Conservation (phyloP, 2,888 invertebrate species). For the Netelia virgata region DNA sequence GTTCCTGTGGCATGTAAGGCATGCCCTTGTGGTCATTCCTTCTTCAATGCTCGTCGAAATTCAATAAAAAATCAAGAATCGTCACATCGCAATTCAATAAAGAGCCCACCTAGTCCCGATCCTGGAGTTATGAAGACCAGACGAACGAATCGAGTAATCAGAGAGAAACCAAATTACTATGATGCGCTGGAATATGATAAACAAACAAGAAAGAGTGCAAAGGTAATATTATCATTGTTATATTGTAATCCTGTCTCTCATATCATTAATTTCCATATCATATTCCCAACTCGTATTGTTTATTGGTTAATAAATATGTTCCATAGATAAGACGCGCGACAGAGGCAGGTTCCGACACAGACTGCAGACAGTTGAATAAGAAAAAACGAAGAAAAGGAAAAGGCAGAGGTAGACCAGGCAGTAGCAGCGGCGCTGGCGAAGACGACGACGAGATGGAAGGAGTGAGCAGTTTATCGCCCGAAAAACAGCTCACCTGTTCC, state of each 20-base stretch:
- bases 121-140: constrained; percentile 85
- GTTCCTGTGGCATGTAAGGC: constrained; percentile 94
- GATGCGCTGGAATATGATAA: constrained; percentile 93
- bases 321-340: constrained; percentile 80
- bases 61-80: constrained; percentile 80
- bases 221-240: constrained; percentile 69
- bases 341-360: constrained; percentile 82
- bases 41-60: constrained; percentile 89
- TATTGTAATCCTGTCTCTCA: no score
- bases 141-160: constrained; percentile 90
- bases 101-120: constrained; percentile 84
- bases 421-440: constrained; percentile 85
- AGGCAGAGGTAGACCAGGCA: constrained; percentile 81
- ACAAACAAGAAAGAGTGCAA: constrained; percentile 88
- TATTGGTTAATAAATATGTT: constrained; percentile 15
- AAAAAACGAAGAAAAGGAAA: constrained; percentile 83
- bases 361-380: constrained; percentile 82
- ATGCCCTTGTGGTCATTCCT: constrained; percentile 93
- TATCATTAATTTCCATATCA: not conserved
- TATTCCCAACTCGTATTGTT: no score
- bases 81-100: constrained; percentile 86
- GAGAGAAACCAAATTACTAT: constrained; percentile 93
- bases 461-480: constrained; percentile 86
- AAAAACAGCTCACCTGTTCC: constrained; percentile 90
- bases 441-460: constrained; percentile 87